phyloP scores from a whole-genome alignment of 1,140 invertebrate genomes.

The Bombus cullumanus region DNA sequence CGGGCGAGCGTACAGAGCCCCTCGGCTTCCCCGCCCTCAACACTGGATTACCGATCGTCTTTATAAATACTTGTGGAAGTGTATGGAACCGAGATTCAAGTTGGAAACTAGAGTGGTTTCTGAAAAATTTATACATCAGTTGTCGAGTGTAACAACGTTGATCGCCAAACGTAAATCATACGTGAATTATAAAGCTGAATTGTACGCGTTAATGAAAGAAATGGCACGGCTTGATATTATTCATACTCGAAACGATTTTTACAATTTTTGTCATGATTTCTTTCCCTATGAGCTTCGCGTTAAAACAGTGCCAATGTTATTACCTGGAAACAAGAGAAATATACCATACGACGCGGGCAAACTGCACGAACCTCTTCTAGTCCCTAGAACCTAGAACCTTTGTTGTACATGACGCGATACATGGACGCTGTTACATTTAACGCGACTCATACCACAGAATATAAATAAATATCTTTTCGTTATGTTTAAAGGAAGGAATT shows the following conservation, averaged over 20 bases:
- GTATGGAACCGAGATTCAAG: constrained; percentile 70
- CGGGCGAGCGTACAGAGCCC: constrained; percentile 70
- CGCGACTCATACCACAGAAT: accelerated
- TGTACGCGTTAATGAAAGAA: constrained; percentile 65
- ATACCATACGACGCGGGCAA: constrained; percentile 68
- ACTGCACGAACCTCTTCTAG: constrained; percentile 62
- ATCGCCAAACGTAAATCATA: constrained; percentile 66
- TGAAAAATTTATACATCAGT: constrained; percentile 67
- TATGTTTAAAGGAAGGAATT: neutral
- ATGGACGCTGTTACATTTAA: neutral
- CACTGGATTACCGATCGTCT: constrained; percentile 72
- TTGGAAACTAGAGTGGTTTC: constrained; percentile 61
- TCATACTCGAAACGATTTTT: constrained; percentile 68
- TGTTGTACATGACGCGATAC: neutral
- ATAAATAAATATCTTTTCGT: neutral
- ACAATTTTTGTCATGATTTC: constrained; percentile 74
- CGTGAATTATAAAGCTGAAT: constrained; percentile 56
- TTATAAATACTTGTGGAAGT: constrained; percentile 73
- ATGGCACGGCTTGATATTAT: constrained; percentile 73
- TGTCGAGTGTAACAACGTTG: constrained; percentile 46
- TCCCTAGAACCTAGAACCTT: neutral
- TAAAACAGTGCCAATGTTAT: constrained; percentile 72
- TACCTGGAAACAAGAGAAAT: constrained; percentile 70
- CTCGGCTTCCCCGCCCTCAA: constrained; percentile 70
- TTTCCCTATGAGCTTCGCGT: constrained; percentile 73